Conservation (phyloP, 2,797 vertebrate genomes). For the Calcarius lapponicus region DNA sequence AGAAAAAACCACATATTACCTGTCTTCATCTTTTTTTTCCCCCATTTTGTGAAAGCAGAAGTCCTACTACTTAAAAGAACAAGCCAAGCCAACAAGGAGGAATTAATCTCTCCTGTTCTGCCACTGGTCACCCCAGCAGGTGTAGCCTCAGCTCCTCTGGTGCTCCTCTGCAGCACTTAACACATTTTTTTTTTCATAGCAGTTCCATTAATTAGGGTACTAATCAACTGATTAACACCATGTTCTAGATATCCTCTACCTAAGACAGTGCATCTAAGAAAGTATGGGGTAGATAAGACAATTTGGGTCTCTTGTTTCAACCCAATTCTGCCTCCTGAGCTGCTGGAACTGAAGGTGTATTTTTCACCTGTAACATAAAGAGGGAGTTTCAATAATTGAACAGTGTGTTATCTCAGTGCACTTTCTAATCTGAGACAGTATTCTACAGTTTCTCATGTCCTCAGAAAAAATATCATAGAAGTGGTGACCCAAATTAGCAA, state of each 20-base stretch:
- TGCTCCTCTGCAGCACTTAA: background rate
- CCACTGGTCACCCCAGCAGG: background rate
- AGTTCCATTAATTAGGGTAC: background rate
- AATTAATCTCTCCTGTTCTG: background rate
- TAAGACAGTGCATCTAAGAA: background rate
- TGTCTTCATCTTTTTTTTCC: background rate
- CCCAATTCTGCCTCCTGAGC: background rate
- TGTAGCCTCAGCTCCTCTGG: background rate
- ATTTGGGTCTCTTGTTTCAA: background rate
- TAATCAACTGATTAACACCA: background rate
- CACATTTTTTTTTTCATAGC: background rate
- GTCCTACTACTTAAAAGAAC: background rate
- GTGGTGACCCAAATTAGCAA: background rate
- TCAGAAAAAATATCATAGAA: background rate
- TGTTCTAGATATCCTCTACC: background rate
- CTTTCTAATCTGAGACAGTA: background rate
- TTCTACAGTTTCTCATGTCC: background rate
- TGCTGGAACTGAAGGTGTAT: background rate
- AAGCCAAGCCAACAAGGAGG: background rate
- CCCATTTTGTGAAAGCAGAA: background rate
- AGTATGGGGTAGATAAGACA: background rate
- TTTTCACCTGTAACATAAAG: constrained; percentile 42
- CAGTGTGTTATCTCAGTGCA: background rate
- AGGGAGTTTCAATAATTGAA: constrained; percentile 45
- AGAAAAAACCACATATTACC: accelerated